These are phyloP conservation scores for Mesoclemmys tuberculata DNA, from an alignment of 2,113 vertebrate genomes.

Conservation along the genomic window DNA sequence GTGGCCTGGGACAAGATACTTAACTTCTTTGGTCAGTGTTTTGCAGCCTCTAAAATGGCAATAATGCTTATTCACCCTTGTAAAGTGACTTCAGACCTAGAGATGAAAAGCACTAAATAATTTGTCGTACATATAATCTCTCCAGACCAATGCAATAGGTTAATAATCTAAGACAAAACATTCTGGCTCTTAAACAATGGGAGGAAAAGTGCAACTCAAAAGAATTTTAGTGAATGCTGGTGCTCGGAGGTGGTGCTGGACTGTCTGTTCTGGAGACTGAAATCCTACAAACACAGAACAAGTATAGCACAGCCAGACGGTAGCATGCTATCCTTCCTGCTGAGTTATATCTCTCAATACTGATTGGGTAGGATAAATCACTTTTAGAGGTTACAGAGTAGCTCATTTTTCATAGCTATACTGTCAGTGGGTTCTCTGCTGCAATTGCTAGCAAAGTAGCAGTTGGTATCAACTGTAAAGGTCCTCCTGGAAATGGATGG, in stretches of 20 bases:
- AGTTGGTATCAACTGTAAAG: constrained; percentile 31
- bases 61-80: not conserved
- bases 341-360: not conserved
- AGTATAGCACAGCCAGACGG: accelerated
- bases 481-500: constrained; percentile 57
- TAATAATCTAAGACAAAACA: not conserved
- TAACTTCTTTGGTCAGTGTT: not conserved
- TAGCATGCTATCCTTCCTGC: accelerated
- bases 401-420: constrained; percentile 35
- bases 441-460: constrained; percentile 24
- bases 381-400: not conserved
- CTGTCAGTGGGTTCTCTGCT: not conserved
- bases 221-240: not conserved
- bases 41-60: not conserved
- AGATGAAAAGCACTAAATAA: not conserved
- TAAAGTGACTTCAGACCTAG: not conserved
- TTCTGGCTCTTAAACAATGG: accelerated
- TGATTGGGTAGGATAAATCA: constrained; percentile 13
- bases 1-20: not conserved
- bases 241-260: not conserved
- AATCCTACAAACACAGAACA: accelerated
- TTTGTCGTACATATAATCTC: not conserved
- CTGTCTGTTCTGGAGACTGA: accelerated
- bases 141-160: not conserved
- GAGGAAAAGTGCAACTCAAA: not conserved